Conservation (phyloP, 2,113 vertebrate species). For the Lophotis ruficrista region DNA sequence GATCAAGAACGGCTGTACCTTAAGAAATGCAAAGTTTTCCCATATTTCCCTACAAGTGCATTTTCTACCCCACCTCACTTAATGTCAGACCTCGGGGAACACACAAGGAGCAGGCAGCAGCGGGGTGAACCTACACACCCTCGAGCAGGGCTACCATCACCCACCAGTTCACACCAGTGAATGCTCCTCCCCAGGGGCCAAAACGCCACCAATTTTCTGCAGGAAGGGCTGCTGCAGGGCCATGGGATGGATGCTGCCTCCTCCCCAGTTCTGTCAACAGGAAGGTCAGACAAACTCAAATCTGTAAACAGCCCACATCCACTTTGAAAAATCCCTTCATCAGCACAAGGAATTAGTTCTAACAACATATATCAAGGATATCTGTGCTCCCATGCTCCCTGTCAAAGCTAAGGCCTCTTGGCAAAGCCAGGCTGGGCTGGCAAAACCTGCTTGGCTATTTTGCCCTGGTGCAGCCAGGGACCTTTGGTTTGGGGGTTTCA, state of each 20-base stretch:
- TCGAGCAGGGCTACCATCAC: neutral
- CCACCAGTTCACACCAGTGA: neutral
- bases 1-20: neutral
- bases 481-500: neutral
- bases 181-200: neutral
- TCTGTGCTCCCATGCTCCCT: neutral
- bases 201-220: neutral
- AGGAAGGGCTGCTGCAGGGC: neutral
- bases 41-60: neutral
- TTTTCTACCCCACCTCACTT: neutral
- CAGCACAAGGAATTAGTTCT: neutral
- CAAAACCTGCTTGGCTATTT: neutral
- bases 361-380: neutral
- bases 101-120: neutral
- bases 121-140: neutral
- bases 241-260: neutral
- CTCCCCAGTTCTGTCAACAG: neutral
- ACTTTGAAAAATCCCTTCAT: neutral
- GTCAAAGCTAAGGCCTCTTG: neutral
- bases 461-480: neutral
- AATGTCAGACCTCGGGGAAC: accelerated
- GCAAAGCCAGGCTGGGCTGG: neutral
- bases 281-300: neutral
- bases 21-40: neutral
- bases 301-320: neutral